A percentile compares a stretch with the other conserved stretches of the same genome.
These are phyloP conservation scores for Thryonomys swinderianus DNA, from an alignment of 2,113 vertebrate genomes.

Conservation along the genomic window DNA sequence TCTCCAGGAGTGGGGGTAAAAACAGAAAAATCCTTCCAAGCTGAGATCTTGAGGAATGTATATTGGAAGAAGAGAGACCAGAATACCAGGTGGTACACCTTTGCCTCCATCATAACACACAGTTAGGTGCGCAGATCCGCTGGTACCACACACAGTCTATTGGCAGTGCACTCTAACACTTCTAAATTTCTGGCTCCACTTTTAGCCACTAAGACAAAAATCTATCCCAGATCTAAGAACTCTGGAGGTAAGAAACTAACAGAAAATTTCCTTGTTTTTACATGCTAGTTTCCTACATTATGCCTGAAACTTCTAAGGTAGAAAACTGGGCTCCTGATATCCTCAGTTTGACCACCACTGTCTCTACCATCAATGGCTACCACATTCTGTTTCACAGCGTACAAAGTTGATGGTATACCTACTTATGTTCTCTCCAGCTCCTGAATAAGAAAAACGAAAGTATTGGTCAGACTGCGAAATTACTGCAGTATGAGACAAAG, in stretches of 20 bases:
- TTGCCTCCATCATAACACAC: neutral
- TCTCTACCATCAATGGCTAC: neutral
- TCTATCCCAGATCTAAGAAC: neutral
- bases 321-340: neutral
- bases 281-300: neutral
- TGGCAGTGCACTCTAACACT: neutral
- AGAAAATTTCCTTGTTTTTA: neutral
- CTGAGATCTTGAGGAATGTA: neutral
- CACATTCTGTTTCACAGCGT: neutral
- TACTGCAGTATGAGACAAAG: neutral
- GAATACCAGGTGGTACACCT: neutral
- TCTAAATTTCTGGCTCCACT: neutral
- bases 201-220: neutral
- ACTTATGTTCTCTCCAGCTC: too few relatives aligned
- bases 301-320: neutral
- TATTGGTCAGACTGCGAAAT: neutral
- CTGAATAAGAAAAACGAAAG: slow-evolving; percentile 2
- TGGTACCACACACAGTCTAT: neutral
- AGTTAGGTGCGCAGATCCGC: neutral
- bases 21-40: neutral
- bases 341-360: neutral
- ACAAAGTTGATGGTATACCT: neutral
- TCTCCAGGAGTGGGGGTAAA: neutral
- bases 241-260: neutral
- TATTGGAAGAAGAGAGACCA: neutral